Conservation (phyloP, 2,888 invertebrate genomes). For the Nemoura dubitans region DNA sequence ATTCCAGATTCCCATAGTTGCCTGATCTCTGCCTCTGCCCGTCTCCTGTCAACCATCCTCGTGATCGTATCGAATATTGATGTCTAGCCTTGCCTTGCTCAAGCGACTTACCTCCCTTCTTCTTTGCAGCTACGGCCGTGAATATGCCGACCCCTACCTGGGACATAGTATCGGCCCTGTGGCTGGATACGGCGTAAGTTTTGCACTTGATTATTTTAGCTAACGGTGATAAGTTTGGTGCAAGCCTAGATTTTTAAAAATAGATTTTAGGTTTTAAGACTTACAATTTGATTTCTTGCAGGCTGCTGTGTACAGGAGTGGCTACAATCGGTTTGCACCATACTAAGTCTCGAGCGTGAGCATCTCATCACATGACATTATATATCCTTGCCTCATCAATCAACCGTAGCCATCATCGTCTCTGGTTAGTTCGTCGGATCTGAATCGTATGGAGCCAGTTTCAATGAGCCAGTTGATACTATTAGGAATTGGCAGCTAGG, state of each 20-base stretch:
- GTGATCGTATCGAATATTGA: background rate
- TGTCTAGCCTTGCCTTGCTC: background rate
- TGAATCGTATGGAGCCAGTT: slow-evolving; percentile 24
- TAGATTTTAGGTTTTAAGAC: background rate
- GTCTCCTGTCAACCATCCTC: background rate
- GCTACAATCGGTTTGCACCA: slow-evolving; percentile 94
- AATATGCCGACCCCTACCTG: slow-evolving; percentile 93
- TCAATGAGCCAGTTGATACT: slow-evolving; percentile 35
- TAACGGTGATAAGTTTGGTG: slow-evolving; percentile 45
- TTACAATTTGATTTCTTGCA: slow-evolving; percentile 59
- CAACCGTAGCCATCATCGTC: slow-evolving; percentile 37
- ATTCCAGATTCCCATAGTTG: background rate
- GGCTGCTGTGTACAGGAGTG: slow-evolving; percentile 93
- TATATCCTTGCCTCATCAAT: slow-evolving; percentile 50
- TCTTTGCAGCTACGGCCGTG: slow-evolving; percentile 78
- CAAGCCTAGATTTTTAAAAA: slow-evolving; percentile 45
- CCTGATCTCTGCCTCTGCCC: background rate
- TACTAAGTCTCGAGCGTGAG: slow-evolving; percentile 68
- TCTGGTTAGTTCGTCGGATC: slow-evolving; percentile 33
- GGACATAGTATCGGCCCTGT: slow-evolving; percentile 96
- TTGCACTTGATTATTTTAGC: slow-evolving; percentile 28
- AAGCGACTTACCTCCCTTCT: background rate
- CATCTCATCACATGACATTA: slow-evolving; percentile 48
- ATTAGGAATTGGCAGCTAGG: slow-evolving; percentile 44
- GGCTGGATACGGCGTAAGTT: slow-evolving; percentile 93